Evolutionary conservation across 2,113 vertebrate species (phyloP).

Genomic region (Melanerpes formicivorus): DNA sequence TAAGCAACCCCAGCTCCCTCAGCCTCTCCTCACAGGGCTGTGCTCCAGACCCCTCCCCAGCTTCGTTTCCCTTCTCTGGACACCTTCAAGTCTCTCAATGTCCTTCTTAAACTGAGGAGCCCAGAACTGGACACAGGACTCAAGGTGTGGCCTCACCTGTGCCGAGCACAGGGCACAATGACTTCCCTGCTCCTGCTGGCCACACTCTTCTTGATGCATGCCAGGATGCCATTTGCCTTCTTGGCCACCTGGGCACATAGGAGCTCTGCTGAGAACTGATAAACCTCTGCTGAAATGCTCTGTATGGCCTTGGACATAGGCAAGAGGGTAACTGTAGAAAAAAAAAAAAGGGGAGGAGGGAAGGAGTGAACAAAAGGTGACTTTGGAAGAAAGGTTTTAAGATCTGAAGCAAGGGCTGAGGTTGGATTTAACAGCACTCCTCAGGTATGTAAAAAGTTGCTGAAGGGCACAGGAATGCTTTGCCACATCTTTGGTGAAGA

Average conservation of each 20-base stretch:
- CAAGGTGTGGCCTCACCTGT: too few relatives aligned
- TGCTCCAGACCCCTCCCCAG: too few relatives aligned
- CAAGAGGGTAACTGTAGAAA: neutral
- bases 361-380: neutral
- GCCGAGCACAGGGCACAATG: too few relatives aligned
- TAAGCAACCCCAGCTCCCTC: too few relatives aligned
- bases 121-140: too few relatives aligned
- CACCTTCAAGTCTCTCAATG: too few relatives aligned
- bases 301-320: neutral
- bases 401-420: neutral
- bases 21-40: too few relatives aligned
- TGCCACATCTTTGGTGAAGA: neutral
- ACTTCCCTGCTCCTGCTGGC: too few relatives aligned
- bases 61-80: too few relatives aligned
- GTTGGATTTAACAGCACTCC: neutral
- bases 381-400: neutral
- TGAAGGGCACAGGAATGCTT: neutral
- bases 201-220: too few relatives aligned
- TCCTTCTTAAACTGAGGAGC: too few relatives aligned
- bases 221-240: too few relatives aligned
- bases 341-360: neutral
- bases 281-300: neutral
- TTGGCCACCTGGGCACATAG: neutral
- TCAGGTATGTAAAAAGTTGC: neutral
- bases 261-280: neutral